Percentiles rank a stretch among this genome's conserved stretches.
These are phyloP conservation scores for Spea bombifrons DNA, from an alignment of 2,113 vertebrate species.

Conservation along the genomic window DNA sequence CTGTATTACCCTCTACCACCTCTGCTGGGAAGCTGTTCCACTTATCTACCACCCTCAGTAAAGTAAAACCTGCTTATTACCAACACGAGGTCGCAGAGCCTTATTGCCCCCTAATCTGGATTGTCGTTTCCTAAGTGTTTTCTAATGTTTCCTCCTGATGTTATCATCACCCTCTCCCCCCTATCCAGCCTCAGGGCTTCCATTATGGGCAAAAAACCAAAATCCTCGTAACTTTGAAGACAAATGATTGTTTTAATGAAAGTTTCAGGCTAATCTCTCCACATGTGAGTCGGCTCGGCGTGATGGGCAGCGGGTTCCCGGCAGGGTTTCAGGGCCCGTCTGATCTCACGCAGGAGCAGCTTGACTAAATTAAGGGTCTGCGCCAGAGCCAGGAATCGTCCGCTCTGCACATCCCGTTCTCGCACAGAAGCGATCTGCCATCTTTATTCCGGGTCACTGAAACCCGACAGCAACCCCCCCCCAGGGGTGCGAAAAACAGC, in stretches of 20 bases:
- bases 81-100: no score
- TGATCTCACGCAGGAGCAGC: conserved; percentile 37
- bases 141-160: no score
- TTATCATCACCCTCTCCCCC: no score
- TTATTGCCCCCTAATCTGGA: no score
- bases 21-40: no score
- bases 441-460: conserved; percentile 15
- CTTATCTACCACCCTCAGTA: no score
- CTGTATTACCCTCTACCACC: no score
- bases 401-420: conserved; percentile 27
- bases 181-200: background rate
- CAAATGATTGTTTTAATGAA: background rate
- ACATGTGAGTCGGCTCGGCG: background rate
- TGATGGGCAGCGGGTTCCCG: conserved; percentile 17
- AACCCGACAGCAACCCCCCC: background rate
- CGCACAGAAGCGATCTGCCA: conserved; percentile 8
- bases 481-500: conserved; percentile 7
- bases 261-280: background rate
- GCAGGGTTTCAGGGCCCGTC: conserved; percentile 9
- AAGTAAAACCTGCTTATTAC: no score
- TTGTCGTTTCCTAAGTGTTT: no score
- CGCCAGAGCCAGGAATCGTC: conserved; percentile 1
- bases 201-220: background rate
- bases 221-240: background rate
- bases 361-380: conserved; percentile 39